Conservation (phyloP, 2,113 vertebrate genomes). For the Penelope pileata region DNA sequence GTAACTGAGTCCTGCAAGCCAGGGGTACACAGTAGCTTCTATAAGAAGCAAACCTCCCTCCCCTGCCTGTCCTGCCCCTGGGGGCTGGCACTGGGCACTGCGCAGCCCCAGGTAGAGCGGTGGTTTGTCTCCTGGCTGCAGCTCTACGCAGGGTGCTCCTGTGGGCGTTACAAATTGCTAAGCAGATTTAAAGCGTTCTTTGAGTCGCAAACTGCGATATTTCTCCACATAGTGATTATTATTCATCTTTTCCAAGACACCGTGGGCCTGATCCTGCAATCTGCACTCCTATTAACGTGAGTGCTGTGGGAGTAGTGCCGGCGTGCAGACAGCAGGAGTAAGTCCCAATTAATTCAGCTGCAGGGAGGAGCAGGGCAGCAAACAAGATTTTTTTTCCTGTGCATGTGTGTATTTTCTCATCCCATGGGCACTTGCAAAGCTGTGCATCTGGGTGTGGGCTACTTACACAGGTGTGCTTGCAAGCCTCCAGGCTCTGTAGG, state of each 20-base stretch:
- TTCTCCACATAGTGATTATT: constrained; percentile 68
- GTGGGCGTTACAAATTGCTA: constrained; percentile 75
- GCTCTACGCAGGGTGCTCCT: constrained; percentile 63
- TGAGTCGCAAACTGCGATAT: constrained; percentile 65
- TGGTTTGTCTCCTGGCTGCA: constrained; percentile 73
- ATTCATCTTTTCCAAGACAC: constrained; percentile 67
- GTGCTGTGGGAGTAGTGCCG: constrained; percentile 46
- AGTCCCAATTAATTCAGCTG: constrained; percentile 52
- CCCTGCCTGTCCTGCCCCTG: not conserved
- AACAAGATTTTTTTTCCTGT: not conserved
- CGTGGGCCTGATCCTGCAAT: constrained; percentile 70
- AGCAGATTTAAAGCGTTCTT: constrained; percentile 74
- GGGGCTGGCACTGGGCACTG: constrained; percentile 21
- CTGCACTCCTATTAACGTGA: constrained; percentile 56
- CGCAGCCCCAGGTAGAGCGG: constrained; percentile 45
- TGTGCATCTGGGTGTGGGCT: accelerated
- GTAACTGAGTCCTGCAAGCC: not conserved
- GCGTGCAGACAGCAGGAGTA: constrained; percentile 41
- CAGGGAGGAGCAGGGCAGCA: constrained; percentile 14
- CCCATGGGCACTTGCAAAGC: not conserved
- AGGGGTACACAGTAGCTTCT: constrained; percentile 22
- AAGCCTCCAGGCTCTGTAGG: not conserved
- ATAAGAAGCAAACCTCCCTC: not conserved
- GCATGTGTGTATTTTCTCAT: not conserved
- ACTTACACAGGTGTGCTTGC: not conserved